Conservation (phyloP, 1,140 invertebrate species). For the Zaprionus taronus region DNA sequence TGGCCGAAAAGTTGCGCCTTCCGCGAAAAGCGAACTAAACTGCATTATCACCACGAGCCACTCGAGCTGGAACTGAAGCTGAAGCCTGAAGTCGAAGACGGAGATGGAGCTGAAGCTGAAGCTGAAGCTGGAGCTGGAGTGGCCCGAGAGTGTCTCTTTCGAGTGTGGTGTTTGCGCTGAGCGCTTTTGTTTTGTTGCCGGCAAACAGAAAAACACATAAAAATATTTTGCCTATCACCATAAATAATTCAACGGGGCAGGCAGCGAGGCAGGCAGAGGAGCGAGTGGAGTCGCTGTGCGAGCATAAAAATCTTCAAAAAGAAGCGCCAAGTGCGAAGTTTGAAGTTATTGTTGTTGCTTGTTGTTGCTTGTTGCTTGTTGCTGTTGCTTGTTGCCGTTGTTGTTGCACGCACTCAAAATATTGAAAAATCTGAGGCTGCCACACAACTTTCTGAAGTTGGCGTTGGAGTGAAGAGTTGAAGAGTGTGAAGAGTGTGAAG, state of each 20-base stretch:
- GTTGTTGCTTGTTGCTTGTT: slow-evolving; percentile 5
- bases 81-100: neutral
- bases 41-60: slow-evolving; percentile 77
- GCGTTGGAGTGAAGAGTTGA: slow-evolving; percentile 53
- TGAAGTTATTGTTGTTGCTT: slow-evolving; percentile 53
- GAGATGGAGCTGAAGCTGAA: neutral
- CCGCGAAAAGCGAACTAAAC: slow-evolving; percentile 55
- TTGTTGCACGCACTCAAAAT: slow-evolving; percentile 73
- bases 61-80: slow-evolving; percentile 35
- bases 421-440: slow-evolving; percentile 56
- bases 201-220: slow-evolving; percentile 66
- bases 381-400: slow-evolving; percentile 12
- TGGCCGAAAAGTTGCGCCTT: slow-evolving; percentile 48
- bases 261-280: neutral
- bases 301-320: slow-evolving; percentile 77
- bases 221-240: slow-evolving; percentile 82
- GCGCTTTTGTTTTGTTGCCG: slow-evolving; percentile 76
- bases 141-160: slow-evolving; percentile 73
- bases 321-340: slow-evolving; percentile 79
- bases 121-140: slow-evolving; percentile 45
- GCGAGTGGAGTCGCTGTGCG: slow-evolving; percentile 6
- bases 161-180: slow-evolving; percentile 69
- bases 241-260: slow-evolving; percentile 76
- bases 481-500: slow-evolving; percentile 9
- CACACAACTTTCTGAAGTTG: slow-evolving; percentile 64